Percentiles rank a stretch among this genome's conserved stretches.
Evolutionary conservation across 2,113 vertebrate species (phyloP).

Genomic region (western clawed frog (Xenopus tropicalis)): DNA sequence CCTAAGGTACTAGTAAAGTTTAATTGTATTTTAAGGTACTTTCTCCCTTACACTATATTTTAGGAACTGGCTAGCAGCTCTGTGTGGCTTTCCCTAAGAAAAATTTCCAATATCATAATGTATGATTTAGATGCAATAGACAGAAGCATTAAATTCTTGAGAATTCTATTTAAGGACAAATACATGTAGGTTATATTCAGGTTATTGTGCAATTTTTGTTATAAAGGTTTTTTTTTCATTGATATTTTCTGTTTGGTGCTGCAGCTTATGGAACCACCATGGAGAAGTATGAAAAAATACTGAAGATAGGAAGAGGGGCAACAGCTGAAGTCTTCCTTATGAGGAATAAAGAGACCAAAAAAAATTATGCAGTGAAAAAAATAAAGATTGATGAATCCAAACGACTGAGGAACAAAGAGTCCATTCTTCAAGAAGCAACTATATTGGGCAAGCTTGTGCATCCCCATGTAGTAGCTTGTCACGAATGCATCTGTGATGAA

Average conservation of each 20-base stretch:
- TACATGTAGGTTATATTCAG: too few species aligned
- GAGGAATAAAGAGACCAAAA: constrained; percentile 56
- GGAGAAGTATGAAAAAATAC: constrained; percentile 66
- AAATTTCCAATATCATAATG: too few species aligned
- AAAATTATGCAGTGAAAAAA: constrained; percentile 66
- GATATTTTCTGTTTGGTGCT: background rate
- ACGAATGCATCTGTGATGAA: constrained; percentile 58
- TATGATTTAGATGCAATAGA: too few species aligned
- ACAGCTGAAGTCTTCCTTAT: constrained; percentile 70
- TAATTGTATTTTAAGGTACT: too few species aligned
- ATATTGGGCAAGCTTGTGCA: constrained; percentile 65
- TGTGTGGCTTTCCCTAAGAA: too few species aligned
- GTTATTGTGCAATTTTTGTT: too few species aligned
- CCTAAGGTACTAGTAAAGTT: too few species aligned
- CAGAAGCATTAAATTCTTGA: too few species aligned
- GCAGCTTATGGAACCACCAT: constrained; percentile 43
- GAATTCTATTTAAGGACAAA: too few species aligned
- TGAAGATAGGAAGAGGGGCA: constrained; percentile 65
- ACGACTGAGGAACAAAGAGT: constrained; percentile 53
- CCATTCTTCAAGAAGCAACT: constrained; percentile 66
- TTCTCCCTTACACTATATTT: too few species aligned
- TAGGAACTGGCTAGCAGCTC: too few species aligned
- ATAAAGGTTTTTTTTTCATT: background rate
- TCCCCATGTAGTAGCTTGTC: constrained; percentile 68
- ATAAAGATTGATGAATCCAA: constrained; percentile 56